Conservation (phyloP, 2,797 vertebrate species). For the Aphelocoma californica region DNA sequence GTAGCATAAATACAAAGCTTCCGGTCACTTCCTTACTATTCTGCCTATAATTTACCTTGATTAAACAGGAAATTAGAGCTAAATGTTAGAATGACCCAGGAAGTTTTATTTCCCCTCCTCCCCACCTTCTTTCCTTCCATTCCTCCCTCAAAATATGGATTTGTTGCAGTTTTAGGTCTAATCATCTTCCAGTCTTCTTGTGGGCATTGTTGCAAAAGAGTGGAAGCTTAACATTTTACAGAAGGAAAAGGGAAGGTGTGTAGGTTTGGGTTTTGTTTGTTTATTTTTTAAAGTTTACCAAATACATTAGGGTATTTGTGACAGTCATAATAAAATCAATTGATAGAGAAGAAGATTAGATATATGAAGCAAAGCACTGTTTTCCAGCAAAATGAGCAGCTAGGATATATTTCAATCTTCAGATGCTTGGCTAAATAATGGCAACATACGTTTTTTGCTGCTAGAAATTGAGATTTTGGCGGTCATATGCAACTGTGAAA, state of each 20-base stretch:
- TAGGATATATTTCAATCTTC: conserved; percentile 19
- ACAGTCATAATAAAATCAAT: not conserved
- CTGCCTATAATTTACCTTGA: not conserved
- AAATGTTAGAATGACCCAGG: not conserved
- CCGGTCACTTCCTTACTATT: not conserved
- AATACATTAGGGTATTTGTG: not conserved
- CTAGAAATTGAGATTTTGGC: conserved; percentile 55
- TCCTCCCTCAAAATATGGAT: not conserved
- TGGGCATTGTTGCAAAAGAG: not conserved
- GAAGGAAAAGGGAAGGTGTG: not conserved
- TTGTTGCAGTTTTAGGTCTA: not conserved
- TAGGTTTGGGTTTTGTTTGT: not conserved
- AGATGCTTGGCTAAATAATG: conserved; percentile 43
- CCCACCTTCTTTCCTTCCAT: not conserved
- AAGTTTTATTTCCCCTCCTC: not conserved
- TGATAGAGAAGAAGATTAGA: not conserved
- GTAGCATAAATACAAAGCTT: not conserved
- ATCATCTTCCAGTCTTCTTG: not conserved
- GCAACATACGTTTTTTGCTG: conserved; percentile 51
- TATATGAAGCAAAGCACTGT: not conserved
- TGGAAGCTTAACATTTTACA: not conserved
- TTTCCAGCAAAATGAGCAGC: conserved; percentile 54
- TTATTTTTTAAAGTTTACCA: not conserved
- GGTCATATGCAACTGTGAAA: conserved; percentile 49
- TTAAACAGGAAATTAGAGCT: not conserved